phyloP scores from a whole-genome alignment of 2,113 vertebrate species.

The Menidia beryllina region DNA sequence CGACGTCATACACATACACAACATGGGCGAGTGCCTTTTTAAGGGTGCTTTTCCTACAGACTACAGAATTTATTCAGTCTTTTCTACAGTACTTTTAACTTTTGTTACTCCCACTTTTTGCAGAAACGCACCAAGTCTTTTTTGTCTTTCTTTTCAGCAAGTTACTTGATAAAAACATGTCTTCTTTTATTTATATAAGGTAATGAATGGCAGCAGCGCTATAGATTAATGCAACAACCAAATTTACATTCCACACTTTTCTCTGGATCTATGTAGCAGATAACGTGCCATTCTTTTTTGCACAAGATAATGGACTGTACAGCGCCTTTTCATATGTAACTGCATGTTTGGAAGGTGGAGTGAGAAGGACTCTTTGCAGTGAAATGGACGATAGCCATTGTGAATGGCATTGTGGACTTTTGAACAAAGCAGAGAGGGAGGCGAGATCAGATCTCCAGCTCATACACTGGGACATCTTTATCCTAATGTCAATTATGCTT shows the following conservation, averaged over 20 bases:
- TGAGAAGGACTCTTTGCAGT: slow-evolving; percentile 31
- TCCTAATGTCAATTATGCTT: slow-evolving; percentile 60
- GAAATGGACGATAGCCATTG: slow-evolving; percentile 49
- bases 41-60: slow-evolving; percentile 78
- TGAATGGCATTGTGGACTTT: slow-evolving; percentile 56
- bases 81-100: slow-evolving; percentile 80
- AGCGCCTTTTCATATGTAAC: slow-evolving; percentile 59
- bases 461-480: slow-evolving; percentile 53
- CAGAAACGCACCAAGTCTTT: slow-evolving; percentile 49
- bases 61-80: slow-evolving; percentile 54
- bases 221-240: slow-evolving; percentile 63
- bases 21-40: slow-evolving; percentile 61
- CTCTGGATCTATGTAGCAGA: slow-evolving; percentile 81
- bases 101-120: slow-evolving; percentile 81
- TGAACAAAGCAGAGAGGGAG: slow-evolving; percentile 44
- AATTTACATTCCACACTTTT: slow-evolving; percentile 73
- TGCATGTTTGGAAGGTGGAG: slow-evolving; percentile 42
- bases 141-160: slow-evolving; percentile 69
- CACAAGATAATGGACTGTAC: slow-evolving; percentile 72
- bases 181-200: slow-evolving; percentile 57
- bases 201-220: slow-evolving; percentile 54
- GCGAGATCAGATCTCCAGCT: slow-evolving; percentile 62
- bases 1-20: slow-evolving; percentile 47
- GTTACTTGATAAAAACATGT: slow-evolving; percentile 64
- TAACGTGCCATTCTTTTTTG: slow-evolving; percentile 73